A percentile compares a stretch with the other conserved stretches of the same genome.
Evolutionary conservation across 2,888 invertebrate genomes (phyloP).

Genomic region (Lasioglossum figueresi): DNA sequence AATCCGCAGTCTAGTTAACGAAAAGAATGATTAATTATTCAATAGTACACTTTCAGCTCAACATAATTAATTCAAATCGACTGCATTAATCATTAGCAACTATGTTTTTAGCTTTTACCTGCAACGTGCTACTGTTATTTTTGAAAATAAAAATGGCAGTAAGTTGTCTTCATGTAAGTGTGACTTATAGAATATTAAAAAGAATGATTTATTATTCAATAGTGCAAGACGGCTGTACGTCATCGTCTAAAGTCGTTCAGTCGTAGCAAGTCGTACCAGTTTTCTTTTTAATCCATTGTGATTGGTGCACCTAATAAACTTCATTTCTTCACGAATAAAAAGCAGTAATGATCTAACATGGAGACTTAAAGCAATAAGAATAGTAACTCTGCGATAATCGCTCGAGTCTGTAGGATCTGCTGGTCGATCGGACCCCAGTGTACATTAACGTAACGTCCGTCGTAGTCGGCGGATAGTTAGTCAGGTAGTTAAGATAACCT

Average conservation of each 20-base stretch:
- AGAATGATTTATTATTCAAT: background rate
- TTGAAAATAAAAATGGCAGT: background rate
- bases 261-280: background rate
- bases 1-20: no score
- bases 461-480: conserved; percentile 42
- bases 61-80: background rate
- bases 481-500: conserved; percentile 47
- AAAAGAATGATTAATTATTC: no score
- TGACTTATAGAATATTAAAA: background rate
- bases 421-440: conserved; percentile 47
- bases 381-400: background rate
- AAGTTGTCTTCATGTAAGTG: background rate
- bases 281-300: background rate
- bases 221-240: background rate
- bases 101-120: no score
- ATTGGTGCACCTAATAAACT: background rate
- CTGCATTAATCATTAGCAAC: no score
- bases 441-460: conserved; percentile 54
- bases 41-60: no score
- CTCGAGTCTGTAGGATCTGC: background rate
- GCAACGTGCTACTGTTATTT: background rate
- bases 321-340: background rate
- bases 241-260: background rate
- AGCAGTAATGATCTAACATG: background rate
- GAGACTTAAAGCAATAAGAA: background rate